These are phyloP conservation scores for Geothlypis trichas DNA, from an alignment of 2,113 vertebrate genomes.

Conservation along the genomic window DNA sequence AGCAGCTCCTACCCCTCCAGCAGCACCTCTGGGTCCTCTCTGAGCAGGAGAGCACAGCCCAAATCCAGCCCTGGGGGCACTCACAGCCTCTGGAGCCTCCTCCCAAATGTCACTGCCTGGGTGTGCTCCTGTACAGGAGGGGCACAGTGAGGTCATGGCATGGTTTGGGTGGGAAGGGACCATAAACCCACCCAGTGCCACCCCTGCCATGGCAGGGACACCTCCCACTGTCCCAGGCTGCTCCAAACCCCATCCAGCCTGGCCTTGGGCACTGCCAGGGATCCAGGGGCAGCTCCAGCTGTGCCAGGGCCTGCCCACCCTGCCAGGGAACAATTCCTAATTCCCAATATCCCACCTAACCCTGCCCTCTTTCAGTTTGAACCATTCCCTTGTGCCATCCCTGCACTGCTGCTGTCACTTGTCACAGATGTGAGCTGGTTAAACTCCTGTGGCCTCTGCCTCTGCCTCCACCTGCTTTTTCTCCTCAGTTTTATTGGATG, in stretches of 20 bases:
- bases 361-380: rapidly evolving
- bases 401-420: not conserved
- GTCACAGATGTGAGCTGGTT: not conserved
- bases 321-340: rapidly evolving
- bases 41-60: not conserved
- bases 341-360: rapidly evolving
- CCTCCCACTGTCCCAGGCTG: rapidly evolving
- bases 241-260: not conserved
- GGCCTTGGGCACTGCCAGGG: not conserved
- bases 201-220: not conserved
- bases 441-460: not conserved
- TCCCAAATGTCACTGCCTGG: rapidly evolving
- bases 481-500: not conserved
- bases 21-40: not conserved
- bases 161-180: not conserved
- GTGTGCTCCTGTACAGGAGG: rapidly evolving
- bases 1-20: not conserved
- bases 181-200: rapidly evolving
- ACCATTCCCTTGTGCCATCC: not conserved
- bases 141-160: not conserved
- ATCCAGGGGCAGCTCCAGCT: not conserved
- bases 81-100: rapidly evolving
- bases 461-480: not conserved
- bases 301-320: not conserved
- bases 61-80: rapidly evolving